A percentile compares a stretch with the other conserved stretches of the same genome.
Evolutionary conservation across 1,140 invertebrate genomes (phyloP).

Genomic region (Bombus huntii): DNA sequence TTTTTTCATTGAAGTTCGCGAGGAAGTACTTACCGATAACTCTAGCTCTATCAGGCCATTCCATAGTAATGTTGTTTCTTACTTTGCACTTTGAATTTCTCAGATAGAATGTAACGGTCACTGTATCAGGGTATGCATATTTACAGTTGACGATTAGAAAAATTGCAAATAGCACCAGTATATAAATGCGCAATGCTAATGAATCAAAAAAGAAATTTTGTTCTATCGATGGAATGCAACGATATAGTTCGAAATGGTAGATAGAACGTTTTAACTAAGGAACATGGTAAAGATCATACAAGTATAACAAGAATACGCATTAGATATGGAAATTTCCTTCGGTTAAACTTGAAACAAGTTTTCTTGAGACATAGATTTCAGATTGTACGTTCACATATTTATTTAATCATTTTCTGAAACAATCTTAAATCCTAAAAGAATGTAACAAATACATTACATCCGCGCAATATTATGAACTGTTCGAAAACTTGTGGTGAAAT

Average conservation of each 20-base stretch:
- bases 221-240: background rate
- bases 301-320: too few species aligned
- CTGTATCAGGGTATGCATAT: background rate
- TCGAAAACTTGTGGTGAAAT: background rate
- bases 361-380: background rate
- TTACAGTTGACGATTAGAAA: background rate
- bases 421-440: background rate
- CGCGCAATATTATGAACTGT: background rate
- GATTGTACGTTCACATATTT: background rate
- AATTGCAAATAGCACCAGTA: background rate
- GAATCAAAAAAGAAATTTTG: background rate
- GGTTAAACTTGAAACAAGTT: background rate
- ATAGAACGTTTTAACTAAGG: background rate
- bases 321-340: background rate
- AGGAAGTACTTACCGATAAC: background rate
- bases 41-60: background rate
- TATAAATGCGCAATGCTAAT: background rate
- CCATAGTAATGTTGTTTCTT: background rate
- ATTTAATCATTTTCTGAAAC: background rate
- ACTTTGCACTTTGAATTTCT: background rate
- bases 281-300: too few species aligned
- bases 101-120: background rate
- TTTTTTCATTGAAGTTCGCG: background rate
- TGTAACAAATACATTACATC: background rate
- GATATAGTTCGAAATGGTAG: background rate